A percentile compares a stretch with the other conserved stretches of the same genome.
These are phyloP conservation scores for Pseudococcus longispinus DNA, from an alignment of 2,888 invertebrate species.

Conservation along the genomic window DNA sequence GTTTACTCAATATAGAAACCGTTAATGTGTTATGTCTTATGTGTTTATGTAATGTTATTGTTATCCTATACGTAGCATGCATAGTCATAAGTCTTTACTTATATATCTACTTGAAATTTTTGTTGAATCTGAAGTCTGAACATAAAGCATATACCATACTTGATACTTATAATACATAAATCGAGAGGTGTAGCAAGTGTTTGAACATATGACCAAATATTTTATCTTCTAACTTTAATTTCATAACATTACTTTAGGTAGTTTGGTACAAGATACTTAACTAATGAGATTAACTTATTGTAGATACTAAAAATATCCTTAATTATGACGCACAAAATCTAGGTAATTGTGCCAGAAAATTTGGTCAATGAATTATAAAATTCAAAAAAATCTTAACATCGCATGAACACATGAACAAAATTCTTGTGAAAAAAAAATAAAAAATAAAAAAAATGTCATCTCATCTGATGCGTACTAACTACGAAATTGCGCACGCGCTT, in stretches of 20 bases:
- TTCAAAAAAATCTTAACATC: not conserved
- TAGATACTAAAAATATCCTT: slow-evolving; percentile 23
- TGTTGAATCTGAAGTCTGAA: not conserved
- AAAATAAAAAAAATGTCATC: no score
- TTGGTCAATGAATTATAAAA: not conserved
- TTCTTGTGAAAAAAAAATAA: no score
- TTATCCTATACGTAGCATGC: not conserved
- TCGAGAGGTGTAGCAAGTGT: not conserved
- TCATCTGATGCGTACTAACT: no score
- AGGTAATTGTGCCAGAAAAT: slow-evolving; percentile 19
- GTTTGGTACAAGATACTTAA: not conserved
- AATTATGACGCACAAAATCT: not conserved
- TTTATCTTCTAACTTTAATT: not conserved
- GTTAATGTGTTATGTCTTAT: not conserved
- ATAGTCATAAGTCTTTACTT: not conserved
- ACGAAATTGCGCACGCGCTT: no score
- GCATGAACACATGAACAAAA: not conserved
- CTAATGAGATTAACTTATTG: not conserved
- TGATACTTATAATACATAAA: not conserved
- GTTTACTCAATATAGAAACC: slow-evolving; percentile 1
- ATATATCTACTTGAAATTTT: not conserved
- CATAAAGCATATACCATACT: not conserved
- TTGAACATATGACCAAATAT: not conserved
- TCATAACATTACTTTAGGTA: not conserved
- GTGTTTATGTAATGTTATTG: not conserved